Evolutionary conservation across 64 coral and sea anemone genomes (phyloP), one percentile per base, ranked within the genome.

Genomic region (Platygyra sinensis): DNA sequence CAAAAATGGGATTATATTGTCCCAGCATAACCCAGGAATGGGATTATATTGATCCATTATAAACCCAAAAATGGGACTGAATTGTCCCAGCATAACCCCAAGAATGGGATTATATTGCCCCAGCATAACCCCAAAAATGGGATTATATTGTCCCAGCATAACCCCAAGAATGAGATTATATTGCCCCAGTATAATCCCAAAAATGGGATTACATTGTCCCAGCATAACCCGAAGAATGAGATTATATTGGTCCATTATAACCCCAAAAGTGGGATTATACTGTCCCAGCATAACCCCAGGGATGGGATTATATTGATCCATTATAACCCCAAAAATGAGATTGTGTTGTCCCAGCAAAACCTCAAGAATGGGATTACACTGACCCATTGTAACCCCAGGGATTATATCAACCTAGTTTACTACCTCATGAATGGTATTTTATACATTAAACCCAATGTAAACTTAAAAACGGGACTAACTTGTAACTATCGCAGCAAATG

Each of bases 341-440:
- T 32, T 77, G 17, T 36, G 5, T 77, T 77, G 74, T 10, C 74
- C 22, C 74, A 77, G 38, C 7, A 4, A 9, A 77, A 30, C 24
- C 74, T 29, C 74, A 77, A 52, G 50, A 52, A 52, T 52, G 50
- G 50, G 50, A 52, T 52, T 52, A 52, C 10, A 52, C 31, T 85
- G 9, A 85, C 81, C 81, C 81, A 85, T 67, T 36, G 24, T 30
- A 85, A 85, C 81, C 52, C 81, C 60, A 85, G 30, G 71, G 30
- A 72, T 25, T 52, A 52, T 52, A 52, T 52, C 10, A 10, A 52
- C 50, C 50, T 10, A 25, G 71, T 72, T 28, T 72, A 72, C n/a
- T n/a, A 72, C 24, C 4, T 29, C 71, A 72, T 67, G 33, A 27
- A 85, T 67, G 57, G 36, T 59, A 67, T 85, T 85, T 30, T 65